Conservation (phyloP, 2,888 invertebrate genomes). For the Stenchaetothrips biformis region DNA sequence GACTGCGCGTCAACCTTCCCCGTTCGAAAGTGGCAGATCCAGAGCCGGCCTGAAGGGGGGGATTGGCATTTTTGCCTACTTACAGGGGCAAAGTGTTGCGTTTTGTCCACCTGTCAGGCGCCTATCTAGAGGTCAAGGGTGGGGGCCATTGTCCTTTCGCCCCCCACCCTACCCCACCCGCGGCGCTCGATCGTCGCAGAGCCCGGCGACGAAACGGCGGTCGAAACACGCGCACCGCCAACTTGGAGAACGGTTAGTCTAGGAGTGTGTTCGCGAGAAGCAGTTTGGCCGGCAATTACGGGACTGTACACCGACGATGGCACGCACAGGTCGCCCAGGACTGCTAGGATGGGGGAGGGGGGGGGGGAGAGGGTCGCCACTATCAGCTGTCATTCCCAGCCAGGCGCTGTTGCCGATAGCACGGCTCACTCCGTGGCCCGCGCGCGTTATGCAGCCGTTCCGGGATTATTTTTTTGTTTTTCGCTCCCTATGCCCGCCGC, state of each 20-base stretch:
- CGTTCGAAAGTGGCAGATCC: too few relatives aligned
- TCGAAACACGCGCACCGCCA: too few relatives aligned
- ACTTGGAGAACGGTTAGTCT: not conserved
- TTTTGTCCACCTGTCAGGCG: too few relatives aligned
- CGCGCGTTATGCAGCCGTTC: constrained; percentile 8
- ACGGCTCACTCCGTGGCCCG: not conserved
- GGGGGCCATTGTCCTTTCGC: too few relatives aligned
- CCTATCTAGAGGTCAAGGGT: too few relatives aligned
- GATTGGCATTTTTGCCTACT: not conserved
- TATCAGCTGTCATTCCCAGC: constrained; percentile 6
- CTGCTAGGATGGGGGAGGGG: too few relatives aligned
- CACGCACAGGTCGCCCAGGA: not conserved
- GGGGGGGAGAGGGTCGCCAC: not conserved
- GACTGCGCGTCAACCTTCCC: too few relatives aligned
- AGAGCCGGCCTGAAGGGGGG: not conserved
- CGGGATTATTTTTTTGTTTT: not conserved
- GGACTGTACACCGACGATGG: not conserved
- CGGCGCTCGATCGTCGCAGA: too few relatives aligned
- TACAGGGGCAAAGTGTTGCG: too few relatives aligned
- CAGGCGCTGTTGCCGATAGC: constrained; percentile 14
- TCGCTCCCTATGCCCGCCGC: not conserved
- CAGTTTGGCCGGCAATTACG: too few relatives aligned
- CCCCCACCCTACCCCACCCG: too few relatives aligned
- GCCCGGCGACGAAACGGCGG: too few relatives aligned
- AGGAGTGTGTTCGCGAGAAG: not conserved